Percentiles rank a stretch among this genome's conserved stretches.
Evolutionary conservation across 2,888 invertebrate species (phyloP).

Genomic region (Macrophya annulata): DNA sequence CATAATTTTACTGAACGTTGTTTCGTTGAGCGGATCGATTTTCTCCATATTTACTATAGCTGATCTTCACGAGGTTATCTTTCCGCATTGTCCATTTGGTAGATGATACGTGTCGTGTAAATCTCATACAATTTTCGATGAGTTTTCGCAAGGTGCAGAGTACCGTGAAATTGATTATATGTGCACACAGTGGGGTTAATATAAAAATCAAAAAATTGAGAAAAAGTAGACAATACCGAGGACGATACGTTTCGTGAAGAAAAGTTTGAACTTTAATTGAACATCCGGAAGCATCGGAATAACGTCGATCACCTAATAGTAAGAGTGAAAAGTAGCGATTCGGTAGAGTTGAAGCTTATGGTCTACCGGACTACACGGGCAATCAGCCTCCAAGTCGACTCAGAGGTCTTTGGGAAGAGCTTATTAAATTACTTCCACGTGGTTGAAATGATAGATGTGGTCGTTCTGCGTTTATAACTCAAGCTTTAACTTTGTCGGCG

Average conservation of each 20-base stretch:
- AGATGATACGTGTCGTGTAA: background rate
- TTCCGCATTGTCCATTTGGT: background rate
- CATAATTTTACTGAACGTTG: background rate
- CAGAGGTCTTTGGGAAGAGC: conserved; percentile 27
- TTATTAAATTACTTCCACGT: conserved; percentile 56
- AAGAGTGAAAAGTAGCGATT: conserved; percentile 4
- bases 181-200: background rate
- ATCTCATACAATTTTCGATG: background rate
- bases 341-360: conserved; percentile 10
- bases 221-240: background rate
- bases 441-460: conserved; percentile 55
- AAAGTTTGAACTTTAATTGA: background rate
- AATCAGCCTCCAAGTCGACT: background rate
- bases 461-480: conserved; percentile 42
- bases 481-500: conserved; percentile 57
- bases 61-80: background rate
- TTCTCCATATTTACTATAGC: background rate
- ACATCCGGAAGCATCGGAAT: background rate
- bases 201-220: background rate
- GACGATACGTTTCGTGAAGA: background rate
- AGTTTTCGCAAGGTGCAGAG: background rate
- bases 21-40: conserved; percentile 8
- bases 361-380: background rate
- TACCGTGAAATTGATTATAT: background rate
- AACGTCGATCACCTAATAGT: background rate